Conservation (phyloP, 1,140 invertebrate genomes). For the Pachypeltis micranthus region DNA sequence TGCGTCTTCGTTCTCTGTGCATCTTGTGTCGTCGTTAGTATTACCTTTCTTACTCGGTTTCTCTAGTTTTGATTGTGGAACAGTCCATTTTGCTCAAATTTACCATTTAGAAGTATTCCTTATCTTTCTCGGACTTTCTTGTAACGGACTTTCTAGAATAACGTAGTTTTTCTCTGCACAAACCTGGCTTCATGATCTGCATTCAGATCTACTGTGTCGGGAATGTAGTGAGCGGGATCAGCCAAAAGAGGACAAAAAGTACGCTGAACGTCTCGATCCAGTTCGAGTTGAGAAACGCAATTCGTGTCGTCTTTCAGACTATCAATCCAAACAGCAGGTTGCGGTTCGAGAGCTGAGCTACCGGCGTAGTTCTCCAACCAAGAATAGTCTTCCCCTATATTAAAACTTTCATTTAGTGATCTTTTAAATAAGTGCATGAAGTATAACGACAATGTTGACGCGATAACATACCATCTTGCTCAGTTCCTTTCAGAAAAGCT, state of each 20-base stretch:
- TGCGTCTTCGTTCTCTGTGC: too few species aligned
- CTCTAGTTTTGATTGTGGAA: too few species aligned
- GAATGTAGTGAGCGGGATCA: constrained; percentile 55
- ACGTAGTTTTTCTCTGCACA: too few species aligned
- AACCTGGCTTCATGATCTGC: constrained; percentile 68
- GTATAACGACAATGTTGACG: too few species aligned
- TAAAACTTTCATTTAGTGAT: neutral
- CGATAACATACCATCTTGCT: constrained; percentile 42
- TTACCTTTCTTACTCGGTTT: too few species aligned
- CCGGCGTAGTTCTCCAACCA: constrained; percentile 68
- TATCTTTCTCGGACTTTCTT: too few species aligned
- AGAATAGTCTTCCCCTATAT: constrained; percentile 41
- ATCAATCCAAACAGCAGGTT: constrained; percentile 20
- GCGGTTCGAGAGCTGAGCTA: constrained; percentile 46
- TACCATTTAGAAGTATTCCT: too few species aligned
- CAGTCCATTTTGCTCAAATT: too few species aligned
- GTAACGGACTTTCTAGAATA: too few species aligned
- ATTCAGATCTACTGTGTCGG: constrained; percentile 80
- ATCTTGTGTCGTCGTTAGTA: too few species aligned
- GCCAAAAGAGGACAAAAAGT: constrained; percentile 52
- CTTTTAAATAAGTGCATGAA: neutral
- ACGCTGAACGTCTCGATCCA: constrained; percentile 50
- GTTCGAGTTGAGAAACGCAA: constrained; percentile 51
- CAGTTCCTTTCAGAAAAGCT: constrained; percentile 58
- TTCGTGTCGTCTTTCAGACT: constrained; percentile 32